These are phyloP conservation scores for Perca schrenkii DNA, from an alignment of 2,113 vertebrate species.

Conservation along the genomic window DNA sequence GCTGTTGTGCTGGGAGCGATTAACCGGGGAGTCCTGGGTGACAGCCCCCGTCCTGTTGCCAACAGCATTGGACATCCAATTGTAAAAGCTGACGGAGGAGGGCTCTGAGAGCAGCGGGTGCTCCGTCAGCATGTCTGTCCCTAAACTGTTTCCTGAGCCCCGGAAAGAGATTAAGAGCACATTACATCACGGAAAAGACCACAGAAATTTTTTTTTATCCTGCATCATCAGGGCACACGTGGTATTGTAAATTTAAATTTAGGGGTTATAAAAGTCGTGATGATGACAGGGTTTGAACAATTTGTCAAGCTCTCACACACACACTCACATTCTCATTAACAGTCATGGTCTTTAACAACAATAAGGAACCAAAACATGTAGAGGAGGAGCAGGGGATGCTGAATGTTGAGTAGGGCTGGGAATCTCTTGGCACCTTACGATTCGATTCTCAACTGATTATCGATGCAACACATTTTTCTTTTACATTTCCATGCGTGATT, in stretches of 20 bases:
- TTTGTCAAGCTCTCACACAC: neutral
- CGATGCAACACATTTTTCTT: no score
- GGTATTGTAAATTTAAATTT: neutral
- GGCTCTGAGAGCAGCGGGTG: slow-evolving; percentile 96
- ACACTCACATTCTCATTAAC: neutral
- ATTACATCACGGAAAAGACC: slow-evolving; percentile 13
- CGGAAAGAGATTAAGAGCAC: neutral
- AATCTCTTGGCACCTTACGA: no score
- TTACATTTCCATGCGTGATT: no score
- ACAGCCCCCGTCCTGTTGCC: slow-evolving; percentile 90
- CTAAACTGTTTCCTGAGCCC: slow-evolving; percentile 87
- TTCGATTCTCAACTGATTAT: no score
- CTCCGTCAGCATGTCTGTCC: slow-evolving; percentile 93
- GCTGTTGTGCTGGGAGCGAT: slow-evolving; percentile 92
- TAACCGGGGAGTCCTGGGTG: slow-evolving; percentile 89
- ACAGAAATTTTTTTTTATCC: neutral
- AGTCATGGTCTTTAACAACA: neutral
- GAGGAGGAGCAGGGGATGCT: neutral
- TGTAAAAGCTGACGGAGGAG: slow-evolving; percentile 97
- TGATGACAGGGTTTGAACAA: neutral
- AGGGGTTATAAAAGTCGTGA: neutral
- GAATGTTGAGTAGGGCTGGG: neutral
- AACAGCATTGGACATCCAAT: slow-evolving; percentile 99
- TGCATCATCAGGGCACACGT: neutral
- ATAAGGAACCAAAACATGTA: no score